Evolutionary conservation across 2,888 invertebrate species (phyloP).

Genomic region (Yponomeuta cagnagella): DNA sequence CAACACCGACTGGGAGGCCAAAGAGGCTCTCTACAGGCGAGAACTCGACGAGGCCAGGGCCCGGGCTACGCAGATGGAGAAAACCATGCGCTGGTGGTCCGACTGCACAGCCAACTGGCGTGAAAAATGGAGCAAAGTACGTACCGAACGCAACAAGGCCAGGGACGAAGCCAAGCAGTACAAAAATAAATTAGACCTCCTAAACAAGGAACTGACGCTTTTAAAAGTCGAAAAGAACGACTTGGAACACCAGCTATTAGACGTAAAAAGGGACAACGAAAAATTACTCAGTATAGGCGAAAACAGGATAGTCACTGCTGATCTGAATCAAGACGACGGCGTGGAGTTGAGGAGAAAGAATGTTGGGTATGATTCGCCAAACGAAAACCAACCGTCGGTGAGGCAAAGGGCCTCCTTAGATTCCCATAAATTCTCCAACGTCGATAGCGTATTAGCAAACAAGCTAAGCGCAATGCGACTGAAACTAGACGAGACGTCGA

Average conservation of each 20-base stretch:
- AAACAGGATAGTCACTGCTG: slow-evolving; percentile 57
- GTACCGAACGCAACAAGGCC: slow-evolving; percentile 94
- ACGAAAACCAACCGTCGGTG: slow-evolving; percentile 36
- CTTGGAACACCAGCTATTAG: slow-evolving; percentile 83
- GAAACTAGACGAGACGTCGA: slow-evolving; percentile 56
- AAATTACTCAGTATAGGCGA: slow-evolving; percentile 78
- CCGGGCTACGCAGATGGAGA: slow-evolving; percentile 98
- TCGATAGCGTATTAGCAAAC: slow-evolving; percentile 60
- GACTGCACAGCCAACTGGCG: slow-evolving; percentile 98
- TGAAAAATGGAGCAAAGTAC: slow-evolving; percentile 95
- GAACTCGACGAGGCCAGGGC: slow-evolving; percentile 97
- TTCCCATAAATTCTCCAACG: slow-evolving; percentile 64
- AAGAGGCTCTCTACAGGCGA: slow-evolving; percentile 80
- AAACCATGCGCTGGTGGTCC: slow-evolving; percentile 99
- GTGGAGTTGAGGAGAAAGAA: slow-evolving; percentile 60
- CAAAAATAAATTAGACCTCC: slow-evolving; percentile 85
- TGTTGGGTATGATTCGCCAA: slow-evolving; percentile 47
- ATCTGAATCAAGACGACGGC: slow-evolving; percentile 56
- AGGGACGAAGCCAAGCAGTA: slow-evolving; percentile 92
- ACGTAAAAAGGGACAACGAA: slow-evolving; percentile 87
- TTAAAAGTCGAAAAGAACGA: slow-evolving; percentile 88
- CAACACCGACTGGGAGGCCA: slow-evolving; percentile 86
- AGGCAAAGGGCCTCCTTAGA: slow-evolving; percentile 63
- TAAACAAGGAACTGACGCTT: slow-evolving; percentile 83
- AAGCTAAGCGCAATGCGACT: slow-evolving; percentile 58